phyloP scores from a whole-genome alignment of 2,113 vertebrate genomes.

The Coturnix japonica region DNA sequence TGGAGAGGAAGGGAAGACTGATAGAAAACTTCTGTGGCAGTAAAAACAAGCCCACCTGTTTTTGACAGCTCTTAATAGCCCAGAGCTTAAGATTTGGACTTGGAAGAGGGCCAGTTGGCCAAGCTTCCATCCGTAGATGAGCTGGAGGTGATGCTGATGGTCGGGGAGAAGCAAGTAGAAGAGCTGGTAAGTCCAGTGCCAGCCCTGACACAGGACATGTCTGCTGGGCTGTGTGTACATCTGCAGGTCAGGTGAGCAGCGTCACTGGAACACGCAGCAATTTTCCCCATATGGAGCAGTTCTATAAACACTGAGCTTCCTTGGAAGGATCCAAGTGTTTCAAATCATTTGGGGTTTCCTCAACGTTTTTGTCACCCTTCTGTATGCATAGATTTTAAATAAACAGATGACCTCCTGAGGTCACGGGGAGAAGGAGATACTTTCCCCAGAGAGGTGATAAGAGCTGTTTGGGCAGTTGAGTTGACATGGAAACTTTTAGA shows the following conservation, averaged over 20 bases:
- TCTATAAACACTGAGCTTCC: background rate
- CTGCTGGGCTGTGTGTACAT: background rate
- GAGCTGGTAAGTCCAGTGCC: background rate
- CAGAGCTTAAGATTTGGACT: conserved; percentile 45
- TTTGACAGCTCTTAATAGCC: conserved; percentile 57
- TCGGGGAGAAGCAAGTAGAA: conserved; percentile 32
- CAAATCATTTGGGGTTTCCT: background rate
- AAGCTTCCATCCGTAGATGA: background rate
- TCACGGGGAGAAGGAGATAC: background rate
- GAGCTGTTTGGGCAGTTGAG: background rate
- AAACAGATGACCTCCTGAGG: background rate
- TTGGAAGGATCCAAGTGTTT: background rate
- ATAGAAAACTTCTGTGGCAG: background rate
- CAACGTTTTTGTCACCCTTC: background rate
- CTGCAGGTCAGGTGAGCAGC: conserved; percentile 15
- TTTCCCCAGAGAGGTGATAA: fast-evolving
- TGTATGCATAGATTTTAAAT: background rate
- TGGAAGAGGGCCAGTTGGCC: conserved; percentile 54
- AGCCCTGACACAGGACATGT: background rate
- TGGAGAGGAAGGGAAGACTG: background rate
- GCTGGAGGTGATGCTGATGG: conserved; percentile 46
- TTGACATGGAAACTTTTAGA: fast-evolving
- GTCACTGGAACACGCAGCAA: background rate
- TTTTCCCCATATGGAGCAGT: background rate
- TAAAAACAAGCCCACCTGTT: background rate